A percentile compares a stretch with the other conserved stretches of the same genome.
Conservation (phyloP, 2,113 vertebrate species). For the Eptesicus fuscus region DNA sequence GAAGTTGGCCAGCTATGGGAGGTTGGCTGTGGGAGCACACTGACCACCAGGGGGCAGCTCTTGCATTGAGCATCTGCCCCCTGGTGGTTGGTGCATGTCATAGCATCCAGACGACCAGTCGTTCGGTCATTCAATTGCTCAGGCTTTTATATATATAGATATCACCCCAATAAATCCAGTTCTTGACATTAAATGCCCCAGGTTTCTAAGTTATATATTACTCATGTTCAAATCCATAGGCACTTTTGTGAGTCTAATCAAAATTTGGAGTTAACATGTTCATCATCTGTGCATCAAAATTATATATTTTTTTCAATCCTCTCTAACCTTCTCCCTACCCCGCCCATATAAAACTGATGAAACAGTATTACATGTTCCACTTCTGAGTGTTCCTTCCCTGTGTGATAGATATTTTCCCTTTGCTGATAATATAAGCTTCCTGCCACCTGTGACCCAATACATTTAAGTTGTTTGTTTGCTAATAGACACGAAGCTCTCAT, state of each 20-base stretch:
- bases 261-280: constrained; percentile 57
- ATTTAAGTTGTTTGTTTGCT: constrained; percentile 69
- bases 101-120: too few species aligned
- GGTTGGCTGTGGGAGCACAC: too few species aligned
- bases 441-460: constrained; percentile 58
- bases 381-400: constrained; percentile 59
- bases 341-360: not conserved
- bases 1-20: too few species aligned
- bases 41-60: too few species aligned
- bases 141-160: not conserved
- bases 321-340: constrained; percentile 48
- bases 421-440: constrained; percentile 55
- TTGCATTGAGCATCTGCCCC: too few species aligned
- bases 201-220: not conserved
- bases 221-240: not conserved
- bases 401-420: constrained; percentile 41
- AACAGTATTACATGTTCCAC: not conserved
- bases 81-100: too few species aligned
- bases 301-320: constrained; percentile 17
- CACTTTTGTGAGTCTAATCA: constrained; percentile 50
- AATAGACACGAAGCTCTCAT: constrained; percentile 23
- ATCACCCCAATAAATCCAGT: not conserved
- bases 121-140: too few species aligned
- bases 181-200: not conserved
- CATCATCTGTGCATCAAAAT: constrained; percentile 48